Conservation (phyloP, 2,113 vertebrate genomes). For the Paratilapia polleni region DNA sequence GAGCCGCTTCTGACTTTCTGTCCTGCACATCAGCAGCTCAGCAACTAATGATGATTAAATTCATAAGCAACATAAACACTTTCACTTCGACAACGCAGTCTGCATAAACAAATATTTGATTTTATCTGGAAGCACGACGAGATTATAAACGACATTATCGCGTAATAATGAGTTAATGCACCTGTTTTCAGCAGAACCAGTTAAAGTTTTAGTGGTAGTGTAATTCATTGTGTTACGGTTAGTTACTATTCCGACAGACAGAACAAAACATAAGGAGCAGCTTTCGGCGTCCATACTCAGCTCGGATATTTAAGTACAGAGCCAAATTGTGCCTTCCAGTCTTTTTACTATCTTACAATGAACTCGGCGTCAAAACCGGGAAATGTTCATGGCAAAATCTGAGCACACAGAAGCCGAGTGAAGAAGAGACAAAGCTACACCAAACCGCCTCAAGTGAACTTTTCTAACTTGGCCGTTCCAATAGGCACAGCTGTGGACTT, state of each 20-base stretch:
- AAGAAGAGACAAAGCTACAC: not conserved
- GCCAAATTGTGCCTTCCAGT: not conserved
- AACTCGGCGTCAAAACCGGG: not conserved
- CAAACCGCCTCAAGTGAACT: constrained; percentile 44
- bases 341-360: not conserved
- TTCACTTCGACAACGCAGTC: not conserved
- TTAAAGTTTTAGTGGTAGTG: no score
- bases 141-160: rapidly evolving
- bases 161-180: not conserved
- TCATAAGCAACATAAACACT: not conserved
- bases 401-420: not conserved
- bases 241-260: not conserved
- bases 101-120: not conserved
- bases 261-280: not conserved
- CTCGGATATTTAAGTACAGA: not conserved
- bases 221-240: not conserved
- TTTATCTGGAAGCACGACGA: not conserved
- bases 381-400: not conserved
- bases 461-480: constrained; percentile 68
- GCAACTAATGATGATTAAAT: not conserved
- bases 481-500: constrained; percentile 59
- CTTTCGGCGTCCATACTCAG: not conserved
- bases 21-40: not conserved
- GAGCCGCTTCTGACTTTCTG: not conserved
- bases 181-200: not conserved